Base-by-base conservation (phyloP, 2,797 vertebrate species). In the Avahi laniger region DNA sequence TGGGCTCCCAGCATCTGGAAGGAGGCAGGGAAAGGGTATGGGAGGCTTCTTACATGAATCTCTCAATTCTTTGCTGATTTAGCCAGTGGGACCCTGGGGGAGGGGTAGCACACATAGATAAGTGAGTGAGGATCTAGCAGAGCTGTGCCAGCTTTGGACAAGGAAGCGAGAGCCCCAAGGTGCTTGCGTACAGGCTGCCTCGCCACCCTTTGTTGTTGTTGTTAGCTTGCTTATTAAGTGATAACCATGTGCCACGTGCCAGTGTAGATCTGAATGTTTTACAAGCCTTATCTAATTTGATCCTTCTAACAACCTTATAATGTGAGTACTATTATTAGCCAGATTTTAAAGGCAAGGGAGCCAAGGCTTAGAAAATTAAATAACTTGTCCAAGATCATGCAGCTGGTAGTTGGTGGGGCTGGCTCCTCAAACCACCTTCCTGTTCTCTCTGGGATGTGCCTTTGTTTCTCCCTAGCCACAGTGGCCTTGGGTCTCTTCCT, bases 201-300 rank as follows among this genome's bases (percentile, higher is more conserved):
- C 7, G 22, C 67, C 35, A 3, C 7, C 54, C 5, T 61, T 50
- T 89, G 57, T 63, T 80, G 69, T 63, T 79, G 69, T 69, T 41
- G 70, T 73, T 50, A 28, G 43, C 82, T 95, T 83, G 81, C 89
- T 96, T 93, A 76, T 86, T 83, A 86, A 89, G 38, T 48, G 89
- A 94, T 65, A 90, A 92, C 79, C 22, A 5, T 7, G 48, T 67
- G 89, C 84, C 18, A 9, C 4, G 10, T 81, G 93, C 41, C 85
- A 76, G 78, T 12, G 69, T 43, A 73, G 94, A 88, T 28, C 82
- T 75, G 46, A 50, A 70, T 85, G 93, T 94, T 96, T 91, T 94
- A 96, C 75, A 76, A 96, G 86, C 70, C 89, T 93, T 93, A 91
- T 94, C 95, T 96, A 82, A 96, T 85, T 59, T 41, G 91, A 93